These are phyloP conservation scores for Dendrolimus houi DNA, from an alignment of 2,888 invertebrate genomes.

Conservation along the genomic window DNA sequence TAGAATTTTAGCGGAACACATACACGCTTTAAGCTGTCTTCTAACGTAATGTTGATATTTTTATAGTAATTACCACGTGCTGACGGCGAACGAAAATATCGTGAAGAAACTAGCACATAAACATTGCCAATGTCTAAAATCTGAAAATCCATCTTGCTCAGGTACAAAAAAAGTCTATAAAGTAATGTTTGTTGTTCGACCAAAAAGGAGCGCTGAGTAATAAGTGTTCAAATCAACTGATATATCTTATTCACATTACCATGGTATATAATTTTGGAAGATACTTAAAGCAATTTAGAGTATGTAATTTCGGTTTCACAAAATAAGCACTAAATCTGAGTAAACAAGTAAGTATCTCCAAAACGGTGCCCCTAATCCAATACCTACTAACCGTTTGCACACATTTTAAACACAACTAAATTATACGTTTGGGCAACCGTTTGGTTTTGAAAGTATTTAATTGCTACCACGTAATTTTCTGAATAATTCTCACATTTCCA, in stretches of 20 bases:
- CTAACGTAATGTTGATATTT: too few relatives aligned
- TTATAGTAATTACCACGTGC: too few relatives aligned
- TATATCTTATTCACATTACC: neutral
- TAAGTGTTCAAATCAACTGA: neutral
- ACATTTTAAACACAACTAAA: slow-evolving; percentile 4
- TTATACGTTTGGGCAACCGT: slow-evolving; percentile 9
- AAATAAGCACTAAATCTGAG: neutral
- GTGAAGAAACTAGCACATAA: too few relatives aligned
- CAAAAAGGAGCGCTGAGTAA: neutral
- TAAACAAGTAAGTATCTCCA: neutral
- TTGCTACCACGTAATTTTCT: slow-evolving; percentile 33
- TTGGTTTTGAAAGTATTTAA: slow-evolving; percentile 16
- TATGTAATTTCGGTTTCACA: neutral
- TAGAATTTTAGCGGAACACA: too few relatives aligned
- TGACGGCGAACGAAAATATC: too few relatives aligned
- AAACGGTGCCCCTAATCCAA: neutral
- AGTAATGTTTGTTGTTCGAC: neutral
- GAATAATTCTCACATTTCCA: slow-evolving; percentile 50
- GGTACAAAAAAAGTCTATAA: too few relatives aligned
- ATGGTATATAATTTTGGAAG: neutral
- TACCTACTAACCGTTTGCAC: neutral
- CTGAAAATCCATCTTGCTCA: too few relatives aligned
- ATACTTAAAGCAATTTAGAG: neutral
- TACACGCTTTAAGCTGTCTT: too few relatives aligned
- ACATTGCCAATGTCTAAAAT: neutral